Base-by-base conservation (phyloP, 2,888 invertebrate genomes). In the Epicampocera succincta region DNA sequence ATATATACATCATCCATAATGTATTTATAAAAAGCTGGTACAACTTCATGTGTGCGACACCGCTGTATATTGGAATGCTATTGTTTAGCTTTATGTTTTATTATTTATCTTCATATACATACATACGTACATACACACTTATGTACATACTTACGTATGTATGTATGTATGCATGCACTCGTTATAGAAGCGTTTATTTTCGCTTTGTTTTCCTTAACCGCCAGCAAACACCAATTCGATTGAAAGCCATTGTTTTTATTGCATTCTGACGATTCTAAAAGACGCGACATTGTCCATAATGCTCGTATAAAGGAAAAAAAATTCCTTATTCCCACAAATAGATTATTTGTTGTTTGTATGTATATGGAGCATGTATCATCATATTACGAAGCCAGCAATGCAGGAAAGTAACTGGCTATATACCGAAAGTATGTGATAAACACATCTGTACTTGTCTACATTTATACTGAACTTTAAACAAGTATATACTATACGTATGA, bases 261-360 rank as follows among this genome's bases (percentile, higher is more conserved):
- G 42, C 48, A 74, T 65, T 19, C 21, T 54, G 76, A 50, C 71
- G 44, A 73, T 72, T 61, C 66, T 66, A 50, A 69, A 50, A 72
- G 78, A 73, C 65, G 75, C 78, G 65, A 77, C 71, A 77, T 63
- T 65, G 54, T 48, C 63, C 73, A 72, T 60, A 76, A n/a, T n/a
- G n/a, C n/a, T n/a, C 73, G 72, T 63, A 71, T 74, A 76, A 42
- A 65, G 71, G 15, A 65, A 42, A 54, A 54, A 33, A 33, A 33
- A 8, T 33, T 33, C 33, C 8, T 33, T 33, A 54, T 52, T 19
- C 44, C 11, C 17, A 38, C 17, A 63, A 46, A 52, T 63, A 42
- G 6, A 40, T 33, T 29, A 3, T 33, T 33, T 33, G 6, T 29
- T 29, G 29, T 29, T 29, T n/a, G n/a, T n/a, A n/a, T 33, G 33